Evolutionary conservation across 2,797 vertebrate genomes (phyloP), one percentile per base, ranked within the genome.

Genomic region (Dryobates pubescens): DNA sequence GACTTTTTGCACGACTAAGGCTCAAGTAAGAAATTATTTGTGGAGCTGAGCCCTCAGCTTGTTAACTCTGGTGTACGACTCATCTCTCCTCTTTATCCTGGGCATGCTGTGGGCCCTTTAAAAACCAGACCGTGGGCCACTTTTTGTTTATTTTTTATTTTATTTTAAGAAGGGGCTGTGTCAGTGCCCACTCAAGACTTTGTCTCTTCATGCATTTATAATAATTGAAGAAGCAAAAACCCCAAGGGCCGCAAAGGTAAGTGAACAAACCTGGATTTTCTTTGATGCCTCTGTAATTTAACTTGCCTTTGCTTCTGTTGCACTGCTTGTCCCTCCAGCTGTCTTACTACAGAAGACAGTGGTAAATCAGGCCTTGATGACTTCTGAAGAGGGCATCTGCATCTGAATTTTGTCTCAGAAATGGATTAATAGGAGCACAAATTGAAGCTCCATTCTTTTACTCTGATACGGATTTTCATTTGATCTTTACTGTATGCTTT

Each of bases 401-500:
- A 32, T 56, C 68, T 89, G 67, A 91, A 80, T 84, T 79, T 89
- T 79, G 54, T 79, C 65, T 88, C 82, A 88, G 57, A 83, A 95
- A 89, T 57, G 36, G 15, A 47, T 73, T 77, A 86, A 91, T 85
- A 91, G 77, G 82, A 93, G 49, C 62, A 82, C 29, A 83, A 79
- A 91, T 62, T 71, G 32, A 58, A 11, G 78, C 72, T 76, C 73
- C 68, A 49, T 68, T 70, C 43, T 67, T 86, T 56, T 88, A 67
- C 47, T 86, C 69, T 69, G 36, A 63, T 78, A 70, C 62, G 27
- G 45, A 71, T 93, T 80, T 92, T 65, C 26, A 11, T 63, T 83
- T 89, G 71, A 77, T 84, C 94, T 82, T 88, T 80, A 30, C 73
- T 76, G 41, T 71, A 61, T 69, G 47, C 91, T 86, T 95, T 94